These are phyloP conservation scores for Drosophila mercatorum DNA, from an alignment of 2,888 invertebrate species.

Conservation along the genomic window DNA sequence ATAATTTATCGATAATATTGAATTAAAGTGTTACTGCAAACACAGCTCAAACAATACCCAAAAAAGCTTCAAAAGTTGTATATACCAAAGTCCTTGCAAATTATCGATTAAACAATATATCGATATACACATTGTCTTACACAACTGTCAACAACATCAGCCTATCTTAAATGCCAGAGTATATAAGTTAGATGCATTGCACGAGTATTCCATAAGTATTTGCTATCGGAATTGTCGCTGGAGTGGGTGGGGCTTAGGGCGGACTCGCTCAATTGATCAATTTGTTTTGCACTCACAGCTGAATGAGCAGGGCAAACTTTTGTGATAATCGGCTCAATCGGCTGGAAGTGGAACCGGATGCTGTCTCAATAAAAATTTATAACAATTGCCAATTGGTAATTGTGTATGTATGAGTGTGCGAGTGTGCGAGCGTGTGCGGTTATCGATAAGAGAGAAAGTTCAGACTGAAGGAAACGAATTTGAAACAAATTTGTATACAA, in stretches of 20 bases:
- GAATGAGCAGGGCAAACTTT: conserved; percentile 38
- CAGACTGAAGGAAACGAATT: conserved; percentile 12
- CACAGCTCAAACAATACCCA: neutral
- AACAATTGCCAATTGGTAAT: conserved; percentile 20
- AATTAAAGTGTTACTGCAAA: neutral
- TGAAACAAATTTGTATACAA: neutral
- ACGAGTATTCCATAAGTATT: conserved; percentile 13
- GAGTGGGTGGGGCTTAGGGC: conserved; percentile 2
- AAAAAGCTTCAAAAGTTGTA: no score
- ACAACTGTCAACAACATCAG: neutral
- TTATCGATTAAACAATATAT: neutral
- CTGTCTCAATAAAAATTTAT: conserved; percentile 37
- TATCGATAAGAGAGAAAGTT: conserved; percentile 27
- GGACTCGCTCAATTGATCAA: conserved; percentile 50
- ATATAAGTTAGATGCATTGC: neutral
- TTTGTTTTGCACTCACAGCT: conserved; percentile 50
- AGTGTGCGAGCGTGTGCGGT: neutral
- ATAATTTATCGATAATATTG: neutral
- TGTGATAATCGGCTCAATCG: conserved; percentile 51
- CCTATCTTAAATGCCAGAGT: neutral
- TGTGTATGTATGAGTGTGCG: conserved; percentile 6
- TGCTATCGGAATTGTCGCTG: conserved; percentile 15
- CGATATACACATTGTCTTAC: neutral
- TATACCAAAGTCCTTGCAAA: neutral
- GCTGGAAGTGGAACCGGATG: conserved; percentile 56